These are phyloP conservation scores for Bedellia somnulentella DNA, from an alignment of 2,888 invertebrate genomes.

Conservation along the genomic window DNA sequence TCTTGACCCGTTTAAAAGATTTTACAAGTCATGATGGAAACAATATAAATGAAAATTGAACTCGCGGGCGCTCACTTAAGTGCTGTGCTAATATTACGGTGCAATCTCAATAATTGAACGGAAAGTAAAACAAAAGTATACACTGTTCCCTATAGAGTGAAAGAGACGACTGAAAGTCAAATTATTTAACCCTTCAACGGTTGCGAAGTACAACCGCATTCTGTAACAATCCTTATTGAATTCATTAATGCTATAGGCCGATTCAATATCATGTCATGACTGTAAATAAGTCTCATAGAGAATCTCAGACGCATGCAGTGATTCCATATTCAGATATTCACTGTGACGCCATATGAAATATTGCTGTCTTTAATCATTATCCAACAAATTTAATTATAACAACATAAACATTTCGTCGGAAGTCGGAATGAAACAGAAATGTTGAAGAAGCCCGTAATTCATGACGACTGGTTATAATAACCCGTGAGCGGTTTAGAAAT, in stretches of 20 bases:
- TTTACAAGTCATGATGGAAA: neutral
- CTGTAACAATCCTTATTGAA: slow-evolving; percentile 39
- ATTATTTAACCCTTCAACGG: slow-evolving; percentile 41
- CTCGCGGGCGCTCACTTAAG: too few relatives aligned
- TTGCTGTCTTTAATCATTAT: slow-evolving; percentile 18
- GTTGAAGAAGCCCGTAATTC: slow-evolving; percentile 26
- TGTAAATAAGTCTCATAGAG: neutral
- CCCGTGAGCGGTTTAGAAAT: slow-evolving; percentile 16
- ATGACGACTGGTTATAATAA: slow-evolving; percentile 22
- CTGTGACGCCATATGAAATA: slow-evolving; percentile 20
- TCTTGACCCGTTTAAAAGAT: neutral
- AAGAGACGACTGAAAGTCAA: slow-evolving; percentile 29
- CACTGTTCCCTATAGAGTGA: slow-evolving; percentile 13
- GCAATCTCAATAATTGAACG: too few relatives aligned
- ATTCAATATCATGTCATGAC: slow-evolving; percentile 21
- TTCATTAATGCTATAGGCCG: slow-evolving; percentile 23
- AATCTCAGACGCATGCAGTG: neutral
- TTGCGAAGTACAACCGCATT: slow-evolving; percentile 30
- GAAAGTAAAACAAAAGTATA: slow-evolving; percentile 1
- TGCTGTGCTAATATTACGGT: too few relatives aligned
- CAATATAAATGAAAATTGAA: neutral
- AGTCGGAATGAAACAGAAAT: slow-evolving; percentile 9
- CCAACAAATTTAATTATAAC: slow-evolving; percentile 31
- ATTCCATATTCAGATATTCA: neutral
- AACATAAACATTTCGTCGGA: slow-evolving; percentile 23